Evolutionary conservation across 2,888 invertebrate genomes (phyloP).

Genomic region (Hemithea aestivaria): DNA sequence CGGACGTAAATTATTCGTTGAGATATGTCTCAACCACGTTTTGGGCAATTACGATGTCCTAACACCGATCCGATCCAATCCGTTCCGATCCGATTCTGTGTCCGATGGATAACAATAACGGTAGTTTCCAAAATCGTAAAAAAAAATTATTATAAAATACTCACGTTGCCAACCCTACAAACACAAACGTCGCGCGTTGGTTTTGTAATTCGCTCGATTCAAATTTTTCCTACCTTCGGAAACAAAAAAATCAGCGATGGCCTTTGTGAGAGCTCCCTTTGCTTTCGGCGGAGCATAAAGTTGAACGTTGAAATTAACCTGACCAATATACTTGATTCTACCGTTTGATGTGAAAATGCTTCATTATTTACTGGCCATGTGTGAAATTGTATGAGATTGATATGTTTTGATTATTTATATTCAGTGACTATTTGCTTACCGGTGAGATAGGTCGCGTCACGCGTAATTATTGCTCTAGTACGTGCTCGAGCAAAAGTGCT

Average conservation of each 20-base stretch:
- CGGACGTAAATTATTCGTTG: no score
- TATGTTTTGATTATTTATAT: slow-evolving; percentile 31
- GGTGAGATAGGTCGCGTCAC: no score
- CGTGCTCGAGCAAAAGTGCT: no score
- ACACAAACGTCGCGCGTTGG: slow-evolving; percentile 44
- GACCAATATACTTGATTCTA: slow-evolving; percentile 54
- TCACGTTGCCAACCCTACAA: slow-evolving; percentile 46
- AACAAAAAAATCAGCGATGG: slow-evolving; percentile 58
- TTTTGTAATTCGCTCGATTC: slow-evolving; percentile 68
- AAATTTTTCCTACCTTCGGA: slow-evolving; percentile 59
- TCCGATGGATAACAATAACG: no score
- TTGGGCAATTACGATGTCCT: no score
- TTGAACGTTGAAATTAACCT: slow-evolving; percentile 61
- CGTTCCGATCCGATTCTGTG: no score
- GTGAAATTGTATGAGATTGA: slow-evolving; percentile 36
- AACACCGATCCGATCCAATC: no score
- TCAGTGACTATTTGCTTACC: no score
- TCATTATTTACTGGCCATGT: slow-evolving; percentile 41
- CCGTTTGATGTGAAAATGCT: slow-evolving; percentile 61
- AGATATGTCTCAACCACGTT: no score
- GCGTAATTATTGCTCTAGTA: no score
- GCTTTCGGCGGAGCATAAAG: slow-evolving; percentile 64
- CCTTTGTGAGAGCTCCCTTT: slow-evolving; percentile 71
- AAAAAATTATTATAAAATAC: not conserved
- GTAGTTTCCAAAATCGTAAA: slow-evolving; percentile 6